Evolutionary conservation across 53 echinoderm and acorn worm genomes (phyloP).

Genomic region (Apostichopus leukothele): DNA sequence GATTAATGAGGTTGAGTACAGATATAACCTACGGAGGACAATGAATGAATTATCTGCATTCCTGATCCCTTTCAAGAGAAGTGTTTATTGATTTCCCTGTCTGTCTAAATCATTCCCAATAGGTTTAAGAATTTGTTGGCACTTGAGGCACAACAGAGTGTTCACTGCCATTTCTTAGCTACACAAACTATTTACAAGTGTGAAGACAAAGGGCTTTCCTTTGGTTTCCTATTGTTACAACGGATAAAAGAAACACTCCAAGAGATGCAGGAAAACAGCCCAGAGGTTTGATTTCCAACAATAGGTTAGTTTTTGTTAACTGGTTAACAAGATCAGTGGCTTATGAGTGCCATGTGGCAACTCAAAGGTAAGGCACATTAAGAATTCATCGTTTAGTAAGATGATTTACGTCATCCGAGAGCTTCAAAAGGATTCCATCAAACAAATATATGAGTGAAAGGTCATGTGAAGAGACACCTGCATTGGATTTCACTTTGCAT

Average conservation of each 20-base stretch:
- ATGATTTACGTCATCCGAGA: no score
- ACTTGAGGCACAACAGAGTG: background rate
- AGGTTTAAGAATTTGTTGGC: background rate
- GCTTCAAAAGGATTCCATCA: no score
- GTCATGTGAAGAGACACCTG: no score
- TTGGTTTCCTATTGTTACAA: background rate
- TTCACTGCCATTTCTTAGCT: background rate
- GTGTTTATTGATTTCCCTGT: background rate
- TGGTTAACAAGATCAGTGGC: background rate
- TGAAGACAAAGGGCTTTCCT: background rate
- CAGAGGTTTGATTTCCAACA: background rate
- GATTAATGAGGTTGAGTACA: background rate
- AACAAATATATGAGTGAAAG: no score
- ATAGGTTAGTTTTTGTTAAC: background rate
- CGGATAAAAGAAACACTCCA: background rate
- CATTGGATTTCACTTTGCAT: no score
- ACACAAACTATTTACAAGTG: slow-evolving; percentile 16
- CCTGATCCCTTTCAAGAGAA: background rate
- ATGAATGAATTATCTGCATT: background rate
- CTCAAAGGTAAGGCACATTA: background rate
- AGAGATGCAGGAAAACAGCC: background rate
- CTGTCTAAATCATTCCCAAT: background rate
- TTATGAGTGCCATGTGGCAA: background rate
- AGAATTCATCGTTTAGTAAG: background rate
- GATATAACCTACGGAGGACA: background rate